Percentiles rank a stretch among this genome's conserved stretches.
Evolutionary conservation across 2,888 invertebrate genomes (phyloP).

Genomic region (Conops quadrifasciatus): DNA sequence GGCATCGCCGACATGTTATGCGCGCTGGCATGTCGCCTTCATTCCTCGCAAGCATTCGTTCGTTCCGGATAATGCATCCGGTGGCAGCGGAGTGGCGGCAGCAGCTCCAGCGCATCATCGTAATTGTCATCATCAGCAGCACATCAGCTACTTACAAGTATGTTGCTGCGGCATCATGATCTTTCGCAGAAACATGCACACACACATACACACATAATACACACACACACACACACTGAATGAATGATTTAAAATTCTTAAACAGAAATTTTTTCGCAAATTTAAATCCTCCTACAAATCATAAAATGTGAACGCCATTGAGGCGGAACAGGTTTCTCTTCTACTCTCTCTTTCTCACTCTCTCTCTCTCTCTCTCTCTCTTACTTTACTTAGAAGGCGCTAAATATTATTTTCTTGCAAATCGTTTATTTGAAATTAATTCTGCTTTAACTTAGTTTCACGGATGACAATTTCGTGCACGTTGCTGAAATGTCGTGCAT

Average conservation of each 20-base stretch:
- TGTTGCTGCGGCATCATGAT: not conserved
- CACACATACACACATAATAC: not conserved
- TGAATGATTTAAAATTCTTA: not conserved
- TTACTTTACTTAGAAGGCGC: too few species aligned
- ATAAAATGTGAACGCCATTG: too few species aligned
- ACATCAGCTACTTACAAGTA: slow-evolving; percentile 15
- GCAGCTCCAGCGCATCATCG: slow-evolving; percentile 25
- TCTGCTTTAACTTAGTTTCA: too few species aligned
- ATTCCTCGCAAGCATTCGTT: slow-evolving; percentile 27
- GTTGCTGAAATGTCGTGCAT: too few species aligned
- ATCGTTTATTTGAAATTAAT: too few species aligned
- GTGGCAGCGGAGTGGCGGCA: slow-evolving; percentile 32
- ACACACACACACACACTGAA: not conserved
- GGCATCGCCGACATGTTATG: slow-evolving; percentile 42
- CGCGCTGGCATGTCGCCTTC: slow-evolving; percentile 32
- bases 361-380: too few species aligned
- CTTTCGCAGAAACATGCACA: not conserved
- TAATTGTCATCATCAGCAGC: slow-evolving; percentile 31
- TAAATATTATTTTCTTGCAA: too few species aligned
- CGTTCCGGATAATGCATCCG: slow-evolving; percentile 35
- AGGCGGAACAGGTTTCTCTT: too few species aligned
- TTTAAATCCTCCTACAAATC: too few species aligned
- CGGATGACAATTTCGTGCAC: too few species aligned
- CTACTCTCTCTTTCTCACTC: too few species aligned
- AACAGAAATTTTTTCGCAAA: not conserved